A percentile compares a stretch with the other conserved stretches of the same genome.
Conservation (phyloP, 1,140 invertebrate genomes). For the Drosophila sturtevanti region DNA sequence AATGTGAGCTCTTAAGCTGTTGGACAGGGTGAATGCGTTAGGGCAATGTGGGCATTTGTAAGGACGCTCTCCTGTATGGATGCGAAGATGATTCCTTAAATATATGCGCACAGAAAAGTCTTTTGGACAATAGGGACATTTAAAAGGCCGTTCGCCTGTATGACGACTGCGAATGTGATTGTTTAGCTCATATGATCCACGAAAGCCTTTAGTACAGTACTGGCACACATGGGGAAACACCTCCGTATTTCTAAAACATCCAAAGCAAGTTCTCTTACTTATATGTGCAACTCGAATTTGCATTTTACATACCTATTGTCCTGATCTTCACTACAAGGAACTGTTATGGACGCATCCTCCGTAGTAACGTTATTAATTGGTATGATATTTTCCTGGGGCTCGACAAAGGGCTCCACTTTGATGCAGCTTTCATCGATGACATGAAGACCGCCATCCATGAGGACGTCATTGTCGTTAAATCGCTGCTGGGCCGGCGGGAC, state of each 20-base stretch:
- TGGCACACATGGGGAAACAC: constrained; percentile 31
- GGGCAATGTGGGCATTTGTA: constrained; percentile 11
- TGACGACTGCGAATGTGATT: constrained; percentile 30
- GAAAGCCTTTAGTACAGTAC: constrained; percentile 29
- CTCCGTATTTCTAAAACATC: not conserved
- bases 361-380: constrained; percentile 3
- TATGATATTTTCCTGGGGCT: not conserved
- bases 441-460: constrained; percentile 14
- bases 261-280: not conserved
- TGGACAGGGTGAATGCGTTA: not conserved
- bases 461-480: not conserved
- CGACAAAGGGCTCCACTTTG: not conserved
- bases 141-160: constrained; percentile 35
- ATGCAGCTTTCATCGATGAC: constrained; percentile 3
- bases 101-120: constrained; percentile 1
- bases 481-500: not conserved
- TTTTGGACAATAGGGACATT: constrained; percentile 29
- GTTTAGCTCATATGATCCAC: constrained; percentile 29
- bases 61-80: constrained; percentile 3
- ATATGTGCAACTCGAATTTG: not conserved
- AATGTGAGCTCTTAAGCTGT: not conserved
- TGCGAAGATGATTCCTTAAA: constrained; percentile 32
- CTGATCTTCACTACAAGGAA: not conserved
- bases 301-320: not conserved
- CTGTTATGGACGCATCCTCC: not conserved